These are phyloP conservation scores for Idaea biselata DNA, from an alignment of 2,888 invertebrate genomes.

Conservation along the genomic window DNA sequence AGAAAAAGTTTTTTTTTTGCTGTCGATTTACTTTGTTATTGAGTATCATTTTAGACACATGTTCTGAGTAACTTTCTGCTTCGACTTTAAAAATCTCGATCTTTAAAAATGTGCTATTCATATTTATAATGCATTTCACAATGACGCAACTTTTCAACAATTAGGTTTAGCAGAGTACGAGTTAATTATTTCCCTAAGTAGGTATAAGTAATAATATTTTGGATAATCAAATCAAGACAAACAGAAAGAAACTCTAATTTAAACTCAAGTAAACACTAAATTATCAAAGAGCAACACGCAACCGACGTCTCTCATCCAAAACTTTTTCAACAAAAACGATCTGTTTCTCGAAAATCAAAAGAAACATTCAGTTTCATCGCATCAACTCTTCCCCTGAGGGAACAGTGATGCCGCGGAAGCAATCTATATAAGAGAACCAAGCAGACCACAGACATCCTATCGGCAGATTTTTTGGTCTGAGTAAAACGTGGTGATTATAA, in stretches of 20 bases:
- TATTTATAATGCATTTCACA: too few species aligned
- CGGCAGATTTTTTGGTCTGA: background rate
- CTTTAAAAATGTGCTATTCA: too few species aligned
- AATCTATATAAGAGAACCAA: slow-evolving; percentile 39
- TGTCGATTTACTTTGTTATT: background rate
- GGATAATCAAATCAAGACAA: background rate
- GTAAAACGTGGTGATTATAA: too few species aligned
- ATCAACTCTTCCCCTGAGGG: slow-evolving; percentile 32
- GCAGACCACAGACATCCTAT: background rate
- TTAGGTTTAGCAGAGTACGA: too few species aligned
- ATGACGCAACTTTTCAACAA: too few species aligned
- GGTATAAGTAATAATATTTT: background rate
- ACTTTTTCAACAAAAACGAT: slow-evolving; percentile 13
- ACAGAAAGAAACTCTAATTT: background rate
- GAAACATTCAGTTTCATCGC: slow-evolving; percentile 38
- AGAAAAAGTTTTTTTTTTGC: background rate
- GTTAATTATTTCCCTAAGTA: too few species aligned
- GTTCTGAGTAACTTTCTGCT: background rate
- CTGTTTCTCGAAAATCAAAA: slow-evolving; percentile 37
- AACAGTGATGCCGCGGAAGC: slow-evolving; percentile 40
- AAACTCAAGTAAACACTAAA: background rate
- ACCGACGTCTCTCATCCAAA: slow-evolving; percentile 4
- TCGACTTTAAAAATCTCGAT: too few species aligned
- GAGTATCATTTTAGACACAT: background rate
- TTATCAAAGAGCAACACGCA: background rate